Evolutionary conservation across 2,797 vertebrate species (phyloP), one percentile per base, ranked within the genome.

Genomic region (Manis javanica): DNA sequence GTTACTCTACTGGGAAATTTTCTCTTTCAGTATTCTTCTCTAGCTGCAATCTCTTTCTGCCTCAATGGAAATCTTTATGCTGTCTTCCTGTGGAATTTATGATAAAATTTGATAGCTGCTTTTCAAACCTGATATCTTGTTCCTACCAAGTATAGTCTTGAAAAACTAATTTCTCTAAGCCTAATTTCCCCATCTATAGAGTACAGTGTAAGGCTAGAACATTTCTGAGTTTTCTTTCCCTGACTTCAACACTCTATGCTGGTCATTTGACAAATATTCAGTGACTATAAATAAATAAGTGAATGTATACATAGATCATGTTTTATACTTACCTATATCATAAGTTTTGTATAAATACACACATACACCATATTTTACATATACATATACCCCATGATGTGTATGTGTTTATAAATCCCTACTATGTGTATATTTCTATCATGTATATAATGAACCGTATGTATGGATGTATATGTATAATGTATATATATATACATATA

Each of bases 71-170:
- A 91, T 90, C 49, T 93, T 90, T 83, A 85, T 69, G 51, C 63
- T 92, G 37, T 95, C 90, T 97, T 95, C 72, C n/a, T 72, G 55
- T 87, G 92, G 63, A 94, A 88, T 95, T 87, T 90, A 93, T 55
- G 51, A 92, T 95, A 77, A 95, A 87, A 26, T 96, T 93, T 69
- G 90, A 90, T 90, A 96, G 68, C 51, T 86, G n/a, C 66, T 92
- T 96, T 64, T 75, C 63, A 94, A 94, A 92, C 5, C 51, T 91
- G 86, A 66, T 51, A 74, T 83, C 34, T 53, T 81, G 18, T 97
- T 93, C 94, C 72, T 91, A 86, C 13, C 2, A 39, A 79, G 39
- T 34, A 63, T n/a, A 91, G 55, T 49, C 63, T 95, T 95, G 31
- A 75, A 95, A 94, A 71, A 66, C 84, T 95, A 81, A 87, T 97